Conservation (phyloP, 2,113 vertebrate species). For the Charadrius vociferus region DNA sequence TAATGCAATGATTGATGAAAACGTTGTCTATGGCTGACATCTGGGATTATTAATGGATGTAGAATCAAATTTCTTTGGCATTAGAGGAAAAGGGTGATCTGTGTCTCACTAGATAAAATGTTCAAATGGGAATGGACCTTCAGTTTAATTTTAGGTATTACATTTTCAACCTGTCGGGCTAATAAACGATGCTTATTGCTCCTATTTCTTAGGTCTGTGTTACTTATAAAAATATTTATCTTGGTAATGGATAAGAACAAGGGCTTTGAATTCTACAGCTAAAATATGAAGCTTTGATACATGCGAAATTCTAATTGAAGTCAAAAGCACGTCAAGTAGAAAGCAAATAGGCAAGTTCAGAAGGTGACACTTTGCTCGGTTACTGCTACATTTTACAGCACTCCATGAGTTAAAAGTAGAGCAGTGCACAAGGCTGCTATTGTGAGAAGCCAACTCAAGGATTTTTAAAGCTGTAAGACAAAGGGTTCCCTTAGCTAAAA, state of each 20-base stretch:
- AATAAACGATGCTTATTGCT: background rate
- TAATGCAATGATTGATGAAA: constrained; percentile 73
- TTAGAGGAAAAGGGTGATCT: constrained; percentile 44
- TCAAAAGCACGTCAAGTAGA: background rate
- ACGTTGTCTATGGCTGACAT: constrained; percentile 61
- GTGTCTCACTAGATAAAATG: constrained; percentile 43
- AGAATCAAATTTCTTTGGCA: constrained; percentile 53
- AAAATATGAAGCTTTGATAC: background rate
- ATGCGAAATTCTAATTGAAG: background rate
- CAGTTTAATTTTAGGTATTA: constrained; percentile 18
- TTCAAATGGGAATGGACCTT: constrained; percentile 42
- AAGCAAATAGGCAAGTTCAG: background rate
- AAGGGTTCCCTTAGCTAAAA: constrained; percentile 73
- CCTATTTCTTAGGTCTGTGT: background rate
- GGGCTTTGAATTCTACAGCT: background rate
- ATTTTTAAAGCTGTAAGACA: constrained; percentile 62
- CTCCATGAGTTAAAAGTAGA: constrained; percentile 33
- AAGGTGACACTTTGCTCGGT: background rate
- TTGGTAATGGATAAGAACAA: background rate
- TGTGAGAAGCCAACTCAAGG: constrained; percentile 53
- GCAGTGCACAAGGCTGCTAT: constrained; percentile 34
- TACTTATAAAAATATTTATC: background rate
- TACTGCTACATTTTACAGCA: background rate
- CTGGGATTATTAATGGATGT: constrained; percentile 67
- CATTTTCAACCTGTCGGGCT: background rate